Base-by-base conservation (phyloP, 2,888 invertebrate species). In the Lepetodrilus schrolli region DNA sequence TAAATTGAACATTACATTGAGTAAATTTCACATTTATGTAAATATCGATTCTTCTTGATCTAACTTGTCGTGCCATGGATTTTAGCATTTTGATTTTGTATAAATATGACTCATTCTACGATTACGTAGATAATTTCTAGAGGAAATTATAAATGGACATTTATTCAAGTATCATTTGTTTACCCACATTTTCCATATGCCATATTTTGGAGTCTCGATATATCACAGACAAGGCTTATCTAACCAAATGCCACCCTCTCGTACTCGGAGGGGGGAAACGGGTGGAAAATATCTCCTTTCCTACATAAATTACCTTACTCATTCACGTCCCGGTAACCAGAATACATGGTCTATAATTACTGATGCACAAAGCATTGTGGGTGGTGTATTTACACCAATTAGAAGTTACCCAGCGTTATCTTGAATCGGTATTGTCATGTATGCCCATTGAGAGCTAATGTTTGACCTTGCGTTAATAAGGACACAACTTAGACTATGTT, bases 61-160 rank as follows among this genome's bases (percentile, higher is more conserved):
- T n/a, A n/a, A n/a, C n/a, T n/a, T n/a, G n/a, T n/a, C n/a, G n/a
- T n/a, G 38, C 13, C 7, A 10, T 13, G 13, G 38, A 37, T 10
- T 13, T 10, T 37, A 4, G 3, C 43, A 43, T 13, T n/a, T 43
- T 0, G 17, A 8, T 4, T 43, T 17, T 43, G 13, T 17, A 43
- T 43, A 43, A 43, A 43, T 17, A 43, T 17, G 43, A 43, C 43
- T 17, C 7, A 17, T 43, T 43, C 10, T 43, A 3, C 43, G 7
- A 13, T 4, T 4, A 17, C 43, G 43, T 43, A 17, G 58, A 30
- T n/a, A n/a, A n/a, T n/a, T n/a, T n/a, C n/a, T n/a, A n/a, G 34
- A 30, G 58, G 58, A 58, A 58, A 58, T 58, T 58, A 58, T 58
- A 30, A 34, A 58, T 58, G 58, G 30, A 58, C 26, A 58, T 58